phyloP scores from a whole-genome alignment of 2,113 vertebrate genomes.

The Antechinus stuartii region DNA sequence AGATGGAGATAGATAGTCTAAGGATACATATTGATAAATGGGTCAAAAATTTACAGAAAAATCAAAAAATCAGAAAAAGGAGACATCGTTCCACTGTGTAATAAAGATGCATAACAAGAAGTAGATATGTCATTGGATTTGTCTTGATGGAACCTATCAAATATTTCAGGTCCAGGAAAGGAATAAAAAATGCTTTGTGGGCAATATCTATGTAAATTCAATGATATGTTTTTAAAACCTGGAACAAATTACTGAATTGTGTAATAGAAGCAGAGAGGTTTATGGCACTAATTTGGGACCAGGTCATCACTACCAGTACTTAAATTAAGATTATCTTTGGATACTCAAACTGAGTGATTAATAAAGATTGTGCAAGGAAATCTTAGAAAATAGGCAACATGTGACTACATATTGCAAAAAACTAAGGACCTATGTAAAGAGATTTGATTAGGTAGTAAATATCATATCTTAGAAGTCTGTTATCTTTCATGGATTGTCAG shows the following conservation, averaged over 20 bases:
- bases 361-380: not conserved
- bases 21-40: not conserved
- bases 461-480: not conserved
- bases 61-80: not conserved
- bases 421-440: not conserved
- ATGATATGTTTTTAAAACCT: not conserved
- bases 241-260: not conserved
- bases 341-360: not conserved
- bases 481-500: too few relatives aligned
- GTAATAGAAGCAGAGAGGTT: not conserved
- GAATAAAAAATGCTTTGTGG: not conserved
- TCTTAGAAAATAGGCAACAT: not conserved
- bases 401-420: not conserved
- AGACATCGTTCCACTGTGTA: not conserved
- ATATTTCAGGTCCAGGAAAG: not conserved
- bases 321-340: not conserved
- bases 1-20: not conserved
- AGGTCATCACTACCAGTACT: not conserved
- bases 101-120: not conserved
- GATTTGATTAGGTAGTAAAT: not conserved
- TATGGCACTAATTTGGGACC: not conserved
- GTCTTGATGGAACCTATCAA: not conserved
- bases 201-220: not conserved
- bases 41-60: not conserved
- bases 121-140: not conserved